Evolutionary conservation across 2,797 vertebrate genomes (phyloP).

Genomic region (Danionella dracula): DNA sequence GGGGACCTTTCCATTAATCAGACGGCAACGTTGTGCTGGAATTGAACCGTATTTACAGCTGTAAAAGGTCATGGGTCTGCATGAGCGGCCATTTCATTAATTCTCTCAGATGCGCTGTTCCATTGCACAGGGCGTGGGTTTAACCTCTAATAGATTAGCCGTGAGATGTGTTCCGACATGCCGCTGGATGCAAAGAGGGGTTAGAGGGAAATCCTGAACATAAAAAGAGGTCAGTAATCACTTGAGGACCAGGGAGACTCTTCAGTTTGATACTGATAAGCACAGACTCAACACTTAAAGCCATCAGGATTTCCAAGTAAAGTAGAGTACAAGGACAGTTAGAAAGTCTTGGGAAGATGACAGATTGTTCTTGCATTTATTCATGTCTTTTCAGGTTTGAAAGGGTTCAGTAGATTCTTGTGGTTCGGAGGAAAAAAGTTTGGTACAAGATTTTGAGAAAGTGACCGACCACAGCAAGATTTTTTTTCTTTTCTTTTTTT

Average conservation of each 20-base stretch:
- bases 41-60: conserved; percentile 50
- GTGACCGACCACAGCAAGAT: neutral
- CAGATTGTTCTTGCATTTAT: neutral
- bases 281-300: neutral
- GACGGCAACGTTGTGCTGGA: conserved; percentile 46
- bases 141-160: neutral
- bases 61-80: conserved; percentile 61
- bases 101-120: conserved; percentile 48
- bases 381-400: no score
- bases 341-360: neutral
- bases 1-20: conserved; percentile 61
- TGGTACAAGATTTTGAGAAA: neutral
- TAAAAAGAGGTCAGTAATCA: neutral
- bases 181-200: conserved; percentile 11
- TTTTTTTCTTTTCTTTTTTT: neutral
- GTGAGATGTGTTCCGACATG: conserved; percentile 3
- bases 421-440: no score
- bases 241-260: neutral
- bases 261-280: conserved; percentile 2
- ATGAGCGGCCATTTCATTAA: conserved; percentile 51
- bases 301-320: neutral
- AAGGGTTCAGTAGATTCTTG: no score
- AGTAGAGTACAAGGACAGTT: neutral
- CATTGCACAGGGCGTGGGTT: conserved; percentile 8
- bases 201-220: conserved; percentile 9